Evolutionary conservation across 92 coral and sea anemone species (phyloP).

Genomic region (Paramuricea clavata): DNA sequence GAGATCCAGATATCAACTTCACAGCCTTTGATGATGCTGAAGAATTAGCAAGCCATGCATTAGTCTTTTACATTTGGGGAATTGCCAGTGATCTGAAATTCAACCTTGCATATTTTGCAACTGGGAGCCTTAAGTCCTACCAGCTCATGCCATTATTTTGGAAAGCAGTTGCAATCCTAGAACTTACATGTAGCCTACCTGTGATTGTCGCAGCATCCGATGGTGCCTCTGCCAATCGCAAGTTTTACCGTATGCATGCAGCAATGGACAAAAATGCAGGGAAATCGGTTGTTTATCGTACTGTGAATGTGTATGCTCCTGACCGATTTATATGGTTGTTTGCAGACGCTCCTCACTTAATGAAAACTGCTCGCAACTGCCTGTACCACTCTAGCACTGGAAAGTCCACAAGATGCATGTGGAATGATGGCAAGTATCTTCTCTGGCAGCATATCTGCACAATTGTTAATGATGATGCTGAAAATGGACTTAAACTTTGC

Average conservation of each 20-base stretch:
- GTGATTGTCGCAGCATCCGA: not conserved
- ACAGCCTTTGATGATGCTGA: not conserved
- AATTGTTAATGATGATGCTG: not conserved
- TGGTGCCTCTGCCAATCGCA: not conserved
- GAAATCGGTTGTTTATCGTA: not conserved
- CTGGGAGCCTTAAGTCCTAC: not conserved
- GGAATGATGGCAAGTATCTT: slow-evolving; percentile 12
- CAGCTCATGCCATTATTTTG: not conserved
- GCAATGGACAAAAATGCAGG: not conserved
- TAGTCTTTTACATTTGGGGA: slow-evolving; percentile 6
- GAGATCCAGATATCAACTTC: slow-evolving; percentile 29
- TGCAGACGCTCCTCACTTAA: slow-evolving; percentile 22
- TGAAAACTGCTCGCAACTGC: slow-evolving; percentile 23
- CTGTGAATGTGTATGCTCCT: slow-evolving; percentile 27
- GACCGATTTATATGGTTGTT: slow-evolving; percentile 22
- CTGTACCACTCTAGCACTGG: slow-evolving; percentile 23
- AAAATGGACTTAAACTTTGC: slow-evolving; percentile 7
- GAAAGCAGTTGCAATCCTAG: slow-evolving; percentile 42
- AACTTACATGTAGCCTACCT: not conserved
- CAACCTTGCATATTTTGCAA: slow-evolving; percentile 13
- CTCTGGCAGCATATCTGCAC: slow-evolving; percentile 2
- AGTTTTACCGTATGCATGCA: not conserved
- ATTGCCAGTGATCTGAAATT: slow-evolving; percentile 8
- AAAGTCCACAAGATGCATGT: slow-evolving; percentile 2
- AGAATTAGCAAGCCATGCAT: slow-evolving; percentile 4